Conservation (phyloP, 2,888 invertebrate genomes). For the Dioctria rufipes region DNA sequence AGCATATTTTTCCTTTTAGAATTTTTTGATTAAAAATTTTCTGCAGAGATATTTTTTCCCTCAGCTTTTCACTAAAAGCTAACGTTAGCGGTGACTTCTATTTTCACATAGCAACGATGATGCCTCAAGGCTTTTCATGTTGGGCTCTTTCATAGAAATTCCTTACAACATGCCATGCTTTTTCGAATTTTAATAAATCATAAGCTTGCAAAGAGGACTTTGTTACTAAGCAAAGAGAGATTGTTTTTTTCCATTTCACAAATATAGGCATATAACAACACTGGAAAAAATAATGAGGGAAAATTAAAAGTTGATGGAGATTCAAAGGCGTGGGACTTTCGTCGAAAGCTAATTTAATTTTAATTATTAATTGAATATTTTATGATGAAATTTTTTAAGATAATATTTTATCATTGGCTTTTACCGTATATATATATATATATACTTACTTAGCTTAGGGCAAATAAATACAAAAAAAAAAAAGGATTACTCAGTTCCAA, state of each 20-base stretch:
- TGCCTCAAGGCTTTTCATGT: conserved; percentile 52
- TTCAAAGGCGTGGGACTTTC: neutral
- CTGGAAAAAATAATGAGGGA: conserved; percentile 41
- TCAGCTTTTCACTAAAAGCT: conserved; percentile 42
- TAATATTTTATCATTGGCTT: too few species aligned
- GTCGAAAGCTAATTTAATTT: conserved; percentile 31
- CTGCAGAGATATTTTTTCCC: conserved; percentile 48
- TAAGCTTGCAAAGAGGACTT: conserved; percentile 52
- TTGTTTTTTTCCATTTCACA: conserved; percentile 44
- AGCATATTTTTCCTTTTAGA: conserved; percentile 45
- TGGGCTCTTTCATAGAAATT: conserved; percentile 51
- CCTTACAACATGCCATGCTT: conserved; percentile 57
- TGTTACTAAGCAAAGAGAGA: conserved; percentile 48
- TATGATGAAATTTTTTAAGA: too few species aligned
- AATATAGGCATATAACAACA: conserved; percentile 41
- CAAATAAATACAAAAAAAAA: too few species aligned
- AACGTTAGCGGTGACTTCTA: conserved; percentile 51
- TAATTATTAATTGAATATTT: conserved; percentile 33
- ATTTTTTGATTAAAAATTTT: conserved; percentile 52
- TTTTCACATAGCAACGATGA: conserved; percentile 48
- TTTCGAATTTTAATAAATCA: conserved; percentile 60
- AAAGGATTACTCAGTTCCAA: too few species aligned
- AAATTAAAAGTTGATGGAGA: conserved; percentile 44
- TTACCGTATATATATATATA: too few species aligned
- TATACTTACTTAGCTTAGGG: too few species aligned